phyloP scores from a whole-genome alignment of 1,140 invertebrate genomes.

The Phocides pigmalion region DNA sequence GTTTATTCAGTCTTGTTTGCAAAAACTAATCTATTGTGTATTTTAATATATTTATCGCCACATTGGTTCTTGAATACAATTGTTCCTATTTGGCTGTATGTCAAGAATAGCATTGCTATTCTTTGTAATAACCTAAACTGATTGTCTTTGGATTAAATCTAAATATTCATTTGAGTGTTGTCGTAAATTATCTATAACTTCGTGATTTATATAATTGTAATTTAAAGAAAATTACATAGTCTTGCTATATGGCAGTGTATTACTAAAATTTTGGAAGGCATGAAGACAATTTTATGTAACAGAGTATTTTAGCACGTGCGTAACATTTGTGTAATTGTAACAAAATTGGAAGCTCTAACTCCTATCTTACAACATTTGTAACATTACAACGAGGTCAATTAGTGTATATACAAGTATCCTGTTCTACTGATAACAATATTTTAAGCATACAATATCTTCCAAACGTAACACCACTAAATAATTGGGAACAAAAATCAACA shows the following conservation, averaged over 20 bases:
- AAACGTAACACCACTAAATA: background rate
- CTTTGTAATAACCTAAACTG: background rate
- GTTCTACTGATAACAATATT: conserved; percentile 8
- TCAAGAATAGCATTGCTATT: background rate
- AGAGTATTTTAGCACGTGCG: background rate
- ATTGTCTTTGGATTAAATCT: background rate
- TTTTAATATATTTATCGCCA: conserved; percentile 7
- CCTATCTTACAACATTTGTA: background rate
- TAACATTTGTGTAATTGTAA: background rate
- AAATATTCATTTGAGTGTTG: background rate
- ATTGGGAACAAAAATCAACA: conserved; percentile 34
- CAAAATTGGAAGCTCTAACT: conserved; percentile 5
- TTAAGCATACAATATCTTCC: conserved; percentile 25
- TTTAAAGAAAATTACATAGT: background rate
- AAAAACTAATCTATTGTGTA: background rate
- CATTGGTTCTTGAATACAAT: background rate
- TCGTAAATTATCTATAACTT: no score
- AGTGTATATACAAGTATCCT: background rate
- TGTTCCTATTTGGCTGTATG: conserved; percentile 1
- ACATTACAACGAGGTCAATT: conserved; percentile 19
- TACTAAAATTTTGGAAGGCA: background rate
- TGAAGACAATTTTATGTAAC: background rate
- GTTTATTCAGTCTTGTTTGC: conserved; percentile 30
- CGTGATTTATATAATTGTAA: background rate
- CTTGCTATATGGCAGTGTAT: conserved; percentile 26